Conservation (phyloP, 2,113 vertebrate species). For the Neolamprologus ventralis region DNA sequence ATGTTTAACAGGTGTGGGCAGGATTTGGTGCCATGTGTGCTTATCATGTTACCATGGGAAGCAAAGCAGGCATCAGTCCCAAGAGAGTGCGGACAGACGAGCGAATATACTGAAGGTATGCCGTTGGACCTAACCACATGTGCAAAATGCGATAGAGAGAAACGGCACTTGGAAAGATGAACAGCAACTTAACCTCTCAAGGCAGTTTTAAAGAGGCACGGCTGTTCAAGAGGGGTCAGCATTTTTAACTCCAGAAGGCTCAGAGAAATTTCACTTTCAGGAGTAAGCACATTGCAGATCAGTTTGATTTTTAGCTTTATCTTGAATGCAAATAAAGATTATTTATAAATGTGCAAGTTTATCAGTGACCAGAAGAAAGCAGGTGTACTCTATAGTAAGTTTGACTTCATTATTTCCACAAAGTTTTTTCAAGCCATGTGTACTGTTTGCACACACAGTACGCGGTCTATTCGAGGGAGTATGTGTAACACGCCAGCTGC, state of each 20-base stretch:
- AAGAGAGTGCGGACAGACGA: background rate
- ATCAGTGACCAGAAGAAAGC: background rate
- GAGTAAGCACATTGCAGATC: background rate
- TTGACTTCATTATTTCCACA: background rate
- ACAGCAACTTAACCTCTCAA: background rate
- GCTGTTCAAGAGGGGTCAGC: background rate
- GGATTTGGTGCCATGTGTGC: background rate
- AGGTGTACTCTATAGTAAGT: background rate
- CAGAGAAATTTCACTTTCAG: background rate
- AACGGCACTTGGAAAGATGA: background rate
- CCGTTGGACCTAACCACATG: constrained; percentile 1
- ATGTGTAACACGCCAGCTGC: constrained; percentile 1
- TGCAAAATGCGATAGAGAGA: constrained; percentile 27
- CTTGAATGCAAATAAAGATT: background rate
- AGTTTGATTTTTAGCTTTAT: background rate
- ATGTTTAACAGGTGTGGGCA: constrained; percentile 42
- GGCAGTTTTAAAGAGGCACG: background rate
- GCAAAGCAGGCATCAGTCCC: constrained; percentile 23
- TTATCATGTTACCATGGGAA: constrained; percentile 13
- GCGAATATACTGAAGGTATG: background rate
- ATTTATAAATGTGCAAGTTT: background rate
- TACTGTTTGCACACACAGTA: background rate
- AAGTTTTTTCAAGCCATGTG: background rate
- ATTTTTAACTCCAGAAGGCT: background rate
- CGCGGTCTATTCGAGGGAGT: background rate